Evolutionary conservation across 2,113 vertebrate genomes (phyloP).

Genomic region (Aldabrachelys gigantea): DNA sequence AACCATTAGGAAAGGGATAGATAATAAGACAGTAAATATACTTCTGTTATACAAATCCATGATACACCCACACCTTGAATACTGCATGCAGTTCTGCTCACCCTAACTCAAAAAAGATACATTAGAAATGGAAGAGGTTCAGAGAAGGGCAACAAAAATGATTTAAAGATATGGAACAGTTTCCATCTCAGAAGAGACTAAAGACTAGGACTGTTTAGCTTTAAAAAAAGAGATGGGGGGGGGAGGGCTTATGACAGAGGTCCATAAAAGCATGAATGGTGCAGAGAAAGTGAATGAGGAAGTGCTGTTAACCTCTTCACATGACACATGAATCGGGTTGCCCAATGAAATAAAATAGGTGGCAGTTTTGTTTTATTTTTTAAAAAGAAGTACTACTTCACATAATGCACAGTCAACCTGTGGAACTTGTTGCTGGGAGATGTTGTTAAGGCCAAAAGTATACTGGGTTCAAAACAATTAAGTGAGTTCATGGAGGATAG

Average conservation of each 20-base stretch:
- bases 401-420: neutral
- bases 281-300: neutral
- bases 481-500: neutral
- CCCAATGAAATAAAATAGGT: neutral
- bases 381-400: neutral
- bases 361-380: neutral
- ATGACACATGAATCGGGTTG: neutral
- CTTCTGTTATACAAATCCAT: neutral
- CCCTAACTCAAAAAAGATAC: neutral
- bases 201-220: neutral
- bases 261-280: neutral
- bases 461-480: neutral
- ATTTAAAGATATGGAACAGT: neutral
- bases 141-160: neutral
- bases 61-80: neutral
- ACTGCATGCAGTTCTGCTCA: neutral
- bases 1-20: no score
- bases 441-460: neutral
- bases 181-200: neutral
- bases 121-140: neutral
- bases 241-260: neutral
- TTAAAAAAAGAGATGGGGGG: neutral
- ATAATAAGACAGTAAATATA: no score
- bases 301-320: neutral
- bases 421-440: neutral